Evolutionary conservation across 2,113 vertebrate genomes (phyloP).

Genomic region (Todiramphus chloris): DNA sequence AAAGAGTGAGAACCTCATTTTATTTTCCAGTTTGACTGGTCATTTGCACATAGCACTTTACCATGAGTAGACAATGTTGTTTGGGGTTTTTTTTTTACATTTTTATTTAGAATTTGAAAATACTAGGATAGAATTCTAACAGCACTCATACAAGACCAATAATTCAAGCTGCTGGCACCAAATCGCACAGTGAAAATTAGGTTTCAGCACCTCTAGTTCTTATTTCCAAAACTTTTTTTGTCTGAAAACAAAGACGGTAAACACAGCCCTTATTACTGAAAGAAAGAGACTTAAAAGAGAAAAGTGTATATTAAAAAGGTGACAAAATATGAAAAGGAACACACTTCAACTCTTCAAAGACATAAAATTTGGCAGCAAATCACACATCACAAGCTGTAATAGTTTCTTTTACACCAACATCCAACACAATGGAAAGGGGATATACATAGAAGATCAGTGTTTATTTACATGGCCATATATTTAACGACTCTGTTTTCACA

Average conservation of each 20-base stretch:
- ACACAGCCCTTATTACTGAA: background rate
- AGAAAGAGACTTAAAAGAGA: background rate
- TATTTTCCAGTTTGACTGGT: background rate
- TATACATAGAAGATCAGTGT: background rate
- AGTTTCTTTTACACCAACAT: background rate
- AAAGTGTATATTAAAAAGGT: background rate
- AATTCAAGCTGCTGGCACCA: background rate
- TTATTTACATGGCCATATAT: background rate
- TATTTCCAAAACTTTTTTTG: background rate
- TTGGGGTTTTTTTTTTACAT: background rate
- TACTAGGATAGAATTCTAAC: background rate
- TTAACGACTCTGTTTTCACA: slow-evolving; percentile 30
- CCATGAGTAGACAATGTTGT: background rate
- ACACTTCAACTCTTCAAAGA: background rate
- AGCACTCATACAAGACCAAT: background rate
- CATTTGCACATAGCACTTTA: background rate
- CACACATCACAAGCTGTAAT: background rate
- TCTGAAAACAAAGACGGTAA: background rate
- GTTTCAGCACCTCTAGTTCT: background rate
- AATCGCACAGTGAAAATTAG: background rate
- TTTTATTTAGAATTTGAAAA: background rate
- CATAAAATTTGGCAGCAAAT: background rate
- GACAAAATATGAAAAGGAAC: background rate
- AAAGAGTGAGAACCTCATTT: background rate
- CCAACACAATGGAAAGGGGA: background rate